Conservation (phyloP, 2,797 vertebrate species). For the Anguilla marmorata region DNA sequence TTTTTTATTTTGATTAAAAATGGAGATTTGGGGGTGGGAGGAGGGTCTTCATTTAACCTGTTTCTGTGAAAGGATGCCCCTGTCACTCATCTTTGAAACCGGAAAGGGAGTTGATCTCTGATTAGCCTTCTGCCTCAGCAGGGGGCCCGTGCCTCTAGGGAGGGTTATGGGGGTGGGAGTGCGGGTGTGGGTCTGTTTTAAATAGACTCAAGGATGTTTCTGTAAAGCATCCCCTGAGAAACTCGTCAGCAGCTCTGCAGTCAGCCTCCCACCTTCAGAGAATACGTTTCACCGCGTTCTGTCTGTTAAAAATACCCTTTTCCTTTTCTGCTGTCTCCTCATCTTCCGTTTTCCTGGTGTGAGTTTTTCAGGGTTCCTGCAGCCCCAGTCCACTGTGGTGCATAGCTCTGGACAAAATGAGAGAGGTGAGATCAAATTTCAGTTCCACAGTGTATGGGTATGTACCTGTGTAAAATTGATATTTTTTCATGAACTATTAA, state of each 20-base stretch:
- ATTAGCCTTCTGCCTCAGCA: neutral
- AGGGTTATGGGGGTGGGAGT: neutral
- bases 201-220: neutral
- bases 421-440: too few relatives aligned
- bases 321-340: neutral
- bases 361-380: neutral
- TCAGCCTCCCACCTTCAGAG: neutral
- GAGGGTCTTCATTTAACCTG: neutral
- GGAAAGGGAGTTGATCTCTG: neutral
- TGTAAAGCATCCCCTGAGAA: neutral
- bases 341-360: neutral
- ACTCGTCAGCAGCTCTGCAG: neutral
- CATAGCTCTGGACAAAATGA: too few relatives aligned
- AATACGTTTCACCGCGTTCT: neutral
- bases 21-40: neutral
- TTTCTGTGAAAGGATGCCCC: neutral
- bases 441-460: too few relatives aligned
- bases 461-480: too few relatives aligned
- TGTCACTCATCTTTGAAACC: neutral
- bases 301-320: neutral
- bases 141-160: neutral
- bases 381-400: neutral
- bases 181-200: neutral
- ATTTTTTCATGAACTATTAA: too few relatives aligned
- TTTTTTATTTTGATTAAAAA: neutral